Evolutionary conservation across 37 sponge, comb jelly and placozoan genomes (phyloP).

Genomic region (Bolinopsis microptera): DNA sequence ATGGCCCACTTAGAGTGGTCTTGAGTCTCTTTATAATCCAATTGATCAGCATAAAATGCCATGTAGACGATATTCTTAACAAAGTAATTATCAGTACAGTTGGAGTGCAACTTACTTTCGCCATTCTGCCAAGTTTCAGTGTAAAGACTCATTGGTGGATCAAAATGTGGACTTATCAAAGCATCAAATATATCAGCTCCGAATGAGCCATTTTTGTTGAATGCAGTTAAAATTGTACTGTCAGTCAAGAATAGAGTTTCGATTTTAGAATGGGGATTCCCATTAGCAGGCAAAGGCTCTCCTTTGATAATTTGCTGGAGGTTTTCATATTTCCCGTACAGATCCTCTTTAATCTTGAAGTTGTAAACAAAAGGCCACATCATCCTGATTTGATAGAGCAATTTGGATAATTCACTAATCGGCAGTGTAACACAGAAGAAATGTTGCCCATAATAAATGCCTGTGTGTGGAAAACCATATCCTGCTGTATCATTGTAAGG

Average conservation of each 20-base stretch:
- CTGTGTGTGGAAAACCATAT: conserved; percentile 25
- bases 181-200: conserved; percentile 55
- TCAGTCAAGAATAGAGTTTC: neutral
- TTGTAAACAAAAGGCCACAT: conserved; percentile 66
- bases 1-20: conserved; percentile 52
- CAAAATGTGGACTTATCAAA: neutral
- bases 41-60: neutral
- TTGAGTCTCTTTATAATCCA: conserved; percentile 25
- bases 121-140: conserved; percentile 64
- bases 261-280: neutral
- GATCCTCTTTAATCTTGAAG: neutral
- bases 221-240: neutral
- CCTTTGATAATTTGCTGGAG: neutral
- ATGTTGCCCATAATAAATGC: conserved; percentile 53
- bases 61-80: conserved; percentile 47
- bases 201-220: conserved; percentile 30
- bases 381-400: conserved; percentile 43
- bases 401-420: neutral
- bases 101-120: neutral
- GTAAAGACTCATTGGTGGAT: conserved; percentile 42
- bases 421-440: conserved; percentile 45
- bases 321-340: neutral
- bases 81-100: conserved; percentile 1
- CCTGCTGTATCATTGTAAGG: conserved; percentile 50
- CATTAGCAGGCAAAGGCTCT: neutral